Percentiles rank a stretch among this genome's conserved stretches.
These are phyloP conservation scores for Salvelinus alpinus DNA, from an alignment of 2,113 vertebrate genomes.

Conservation along the genomic window DNA sequence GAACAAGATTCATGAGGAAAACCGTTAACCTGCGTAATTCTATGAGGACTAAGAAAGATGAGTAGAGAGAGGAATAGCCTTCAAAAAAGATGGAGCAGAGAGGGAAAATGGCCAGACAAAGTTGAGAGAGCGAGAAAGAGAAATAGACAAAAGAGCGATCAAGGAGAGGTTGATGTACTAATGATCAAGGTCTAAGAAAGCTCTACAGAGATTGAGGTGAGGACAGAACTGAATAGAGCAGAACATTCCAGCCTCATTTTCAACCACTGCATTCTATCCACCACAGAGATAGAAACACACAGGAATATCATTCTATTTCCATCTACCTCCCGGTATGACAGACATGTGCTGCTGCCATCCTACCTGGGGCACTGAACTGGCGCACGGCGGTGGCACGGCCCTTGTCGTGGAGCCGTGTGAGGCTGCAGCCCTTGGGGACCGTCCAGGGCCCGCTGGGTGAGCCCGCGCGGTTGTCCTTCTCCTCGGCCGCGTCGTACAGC, in stretches of 20 bases:
- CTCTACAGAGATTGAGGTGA: conserved; percentile 17
- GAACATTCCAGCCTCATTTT: conserved; percentile 11
- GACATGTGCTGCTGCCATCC: conserved; percentile 26
- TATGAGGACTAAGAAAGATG: conserved; percentile 37
- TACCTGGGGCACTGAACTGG: conserved; percentile 89
- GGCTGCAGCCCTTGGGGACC: conserved; percentile 83
- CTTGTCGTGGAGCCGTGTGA: conserved; percentile 81
- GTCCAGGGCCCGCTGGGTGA: conserved; percentile 70
- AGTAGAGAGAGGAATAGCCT: not conserved
- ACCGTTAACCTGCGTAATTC: too few relatives aligned
- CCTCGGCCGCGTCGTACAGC: conserved; percentile 87
- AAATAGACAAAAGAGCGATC: conserved; percentile 16
- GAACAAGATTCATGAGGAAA: too few relatives aligned
- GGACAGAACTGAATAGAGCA: conserved; percentile 26
- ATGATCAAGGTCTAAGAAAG: conserved; percentile 10
- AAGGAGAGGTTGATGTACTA: not conserved
- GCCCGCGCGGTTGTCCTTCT: conserved; percentile 61
- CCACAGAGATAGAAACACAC: not conserved
- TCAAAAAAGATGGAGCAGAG: not conserved
- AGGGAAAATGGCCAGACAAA: not conserved
- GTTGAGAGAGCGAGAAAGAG: not conserved
- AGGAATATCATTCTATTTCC: too few relatives aligned
- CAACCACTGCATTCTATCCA: not conserved
- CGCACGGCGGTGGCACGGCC: conserved; percentile 79
- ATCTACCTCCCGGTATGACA: too few relatives aligned